Base-by-base conservation (phyloP, 2,113 vertebrate species). In the Grammomys surdaster region DNA sequence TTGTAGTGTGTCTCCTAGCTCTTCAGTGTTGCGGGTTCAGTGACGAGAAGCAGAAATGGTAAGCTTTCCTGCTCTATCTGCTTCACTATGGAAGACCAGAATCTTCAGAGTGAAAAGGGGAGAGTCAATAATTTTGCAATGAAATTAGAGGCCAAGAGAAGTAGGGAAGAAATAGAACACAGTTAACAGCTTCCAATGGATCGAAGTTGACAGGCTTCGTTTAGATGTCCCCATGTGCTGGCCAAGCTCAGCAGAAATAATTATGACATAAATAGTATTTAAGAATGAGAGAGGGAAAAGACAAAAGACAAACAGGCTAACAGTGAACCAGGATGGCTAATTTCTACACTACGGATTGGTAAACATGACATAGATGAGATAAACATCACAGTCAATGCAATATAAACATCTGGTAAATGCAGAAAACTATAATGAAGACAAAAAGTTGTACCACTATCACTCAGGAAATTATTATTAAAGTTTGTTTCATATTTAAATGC, bases 31-130 rank as follows among this genome's bases (percentile, higher is more conserved):
- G 69, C 67, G 48, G 24, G 6, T 93, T 56, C 5, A 82, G 40
- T 22, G 40, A 88, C 56, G 26, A 90, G 40, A 77, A 90, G 31
- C 46, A 87, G 36, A 78, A 95, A 89, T 28, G 81, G 0, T 89
- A 7, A 69, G 10, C 14, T 91, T 93, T 7, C 80, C 54, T 51
- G 73, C 77, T 73, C 7, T 94, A 24, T 89, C 51, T 90, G 46
- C 75, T 72, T 84, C 31, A 85, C 48, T 51, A 13, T 40, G 20
- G 72, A 85, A 85, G 17, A n/a, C 54, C 78, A 82, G 40, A 14
- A 87, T 81, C 54, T 89, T 95, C 46, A 56, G 60, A 12, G 11
- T 36, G 60, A 54, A 96, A 93, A 94, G 40, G 87, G 77, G 77
- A 89, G 31, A 90, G 70, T 69, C 16, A 92, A 56, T 60, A 93